phyloP scores from a whole-genome alignment of 2,888 invertebrate genomes.

The Tryphoninae sp. region DNA sequence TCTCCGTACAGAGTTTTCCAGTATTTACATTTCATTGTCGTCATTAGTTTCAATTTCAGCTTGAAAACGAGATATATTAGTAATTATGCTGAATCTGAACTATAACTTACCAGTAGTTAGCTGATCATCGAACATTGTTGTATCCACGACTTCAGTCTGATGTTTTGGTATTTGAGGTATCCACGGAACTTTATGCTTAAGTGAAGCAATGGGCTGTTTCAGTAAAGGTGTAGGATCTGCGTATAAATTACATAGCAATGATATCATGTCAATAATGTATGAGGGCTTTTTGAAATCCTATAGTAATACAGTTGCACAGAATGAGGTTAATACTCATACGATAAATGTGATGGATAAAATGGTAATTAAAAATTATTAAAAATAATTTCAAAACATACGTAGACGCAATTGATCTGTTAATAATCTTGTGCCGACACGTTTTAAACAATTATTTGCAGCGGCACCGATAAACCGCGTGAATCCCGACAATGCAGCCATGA shows the following conservation, averaged over 20 bases:
- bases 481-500: constrained; percentile 71
- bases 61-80: neutral
- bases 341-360: neutral
- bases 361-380: neutral
- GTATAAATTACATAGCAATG: neutral
- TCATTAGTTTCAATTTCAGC: neutral
- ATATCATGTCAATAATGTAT: neutral
- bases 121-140: constrained; percentile 71
- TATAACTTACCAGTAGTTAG: constrained; percentile 67
- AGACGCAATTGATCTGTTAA: constrained; percentile 63
- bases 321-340: constrained; percentile 42
- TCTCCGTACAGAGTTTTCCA: neutral
- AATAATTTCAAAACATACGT: constrained; percentile 64
- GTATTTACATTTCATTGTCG: neutral
- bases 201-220: neutral
- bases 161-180: constrained; percentile 62
- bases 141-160: constrained; percentile 69
- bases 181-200: constrained; percentile 69
- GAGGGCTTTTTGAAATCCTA: neutral
- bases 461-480: constrained; percentile 69
- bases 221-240: constrained; percentile 14
- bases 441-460: constrained; percentile 68
- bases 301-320: neutral
- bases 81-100: neutral
- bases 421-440: constrained; percentile 63